Evolutionary conservation across 2,888 invertebrate genomes (phyloP).

Genomic region (Suillia variegata): DNA sequence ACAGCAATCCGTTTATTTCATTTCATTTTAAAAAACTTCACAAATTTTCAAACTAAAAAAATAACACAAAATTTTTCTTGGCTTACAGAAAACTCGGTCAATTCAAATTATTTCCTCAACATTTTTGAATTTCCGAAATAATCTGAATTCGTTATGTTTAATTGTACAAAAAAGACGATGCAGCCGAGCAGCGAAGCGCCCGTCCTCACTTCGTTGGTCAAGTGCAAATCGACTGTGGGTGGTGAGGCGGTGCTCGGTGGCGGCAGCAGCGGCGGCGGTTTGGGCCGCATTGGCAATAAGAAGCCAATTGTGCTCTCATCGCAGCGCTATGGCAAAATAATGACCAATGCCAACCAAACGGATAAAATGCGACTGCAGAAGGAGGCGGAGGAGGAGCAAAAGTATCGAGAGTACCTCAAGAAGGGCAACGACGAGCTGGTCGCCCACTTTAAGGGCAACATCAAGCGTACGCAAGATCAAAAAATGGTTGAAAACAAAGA

Average conservation of each 20-base stretch:
- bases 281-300: neutral
- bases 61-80: neutral
- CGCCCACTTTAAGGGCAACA: constrained; percentile 57
- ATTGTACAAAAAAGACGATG: neutral
- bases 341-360: constrained; percentile 31
- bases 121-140: too few species aligned
- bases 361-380: constrained; percentile 27
- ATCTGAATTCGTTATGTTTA: neutral
- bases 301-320: constrained; percentile 30
- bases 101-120: neutral
- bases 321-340: constrained; percentile 34
- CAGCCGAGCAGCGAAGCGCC: too few species aligned
- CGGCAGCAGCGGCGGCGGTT: too few species aligned
- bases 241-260: too few species aligned
- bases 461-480: constrained; percentile 36
- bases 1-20: neutral
- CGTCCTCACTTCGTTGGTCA: too few species aligned
- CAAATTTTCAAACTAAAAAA: neutral
- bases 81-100: neutral
- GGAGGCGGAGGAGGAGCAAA: constrained; percentile 53
- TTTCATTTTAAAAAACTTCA: neutral
- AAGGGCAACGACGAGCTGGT: constrained; percentile 61
- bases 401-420: constrained; percentile 56
- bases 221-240: too few species aligned
- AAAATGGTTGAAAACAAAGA: constrained; percentile 35